These are phyloP conservation scores for Orestias chungarensis DNA, from an alignment of 2,797 vertebrate species.

Conservation along the genomic window DNA sequence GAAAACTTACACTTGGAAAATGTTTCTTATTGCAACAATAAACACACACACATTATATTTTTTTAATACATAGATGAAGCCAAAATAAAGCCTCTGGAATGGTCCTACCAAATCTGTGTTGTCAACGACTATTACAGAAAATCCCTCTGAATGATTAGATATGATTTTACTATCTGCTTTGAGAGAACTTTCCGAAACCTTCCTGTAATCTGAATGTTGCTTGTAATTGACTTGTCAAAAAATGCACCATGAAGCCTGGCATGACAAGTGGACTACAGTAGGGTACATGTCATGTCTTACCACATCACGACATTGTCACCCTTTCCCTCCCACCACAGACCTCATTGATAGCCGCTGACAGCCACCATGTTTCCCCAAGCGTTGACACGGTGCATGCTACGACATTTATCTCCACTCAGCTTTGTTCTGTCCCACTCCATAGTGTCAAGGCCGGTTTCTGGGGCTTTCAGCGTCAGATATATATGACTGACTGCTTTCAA, in stretches of 20 bases:
- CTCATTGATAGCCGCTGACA: conserved; percentile 67
- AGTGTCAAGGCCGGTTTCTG: conserved; percentile 66
- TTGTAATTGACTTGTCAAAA: conserved; percentile 71
- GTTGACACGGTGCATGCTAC: conserved; percentile 68
- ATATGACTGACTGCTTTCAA: conserved; percentile 64
- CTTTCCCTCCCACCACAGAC: conserved; percentile 45
- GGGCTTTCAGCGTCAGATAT: conserved; percentile 55
- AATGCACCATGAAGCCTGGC: conserved; percentile 53
- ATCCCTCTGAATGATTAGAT: conserved; percentile 33
- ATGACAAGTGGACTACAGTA: conserved; percentile 65
- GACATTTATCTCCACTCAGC: conserved; percentile 70
- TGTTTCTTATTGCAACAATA: background rate
- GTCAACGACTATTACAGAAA: background rate
- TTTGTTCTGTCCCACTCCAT: conserved; percentile 56
- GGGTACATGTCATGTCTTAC: conserved; percentile 70
- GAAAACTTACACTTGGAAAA: background rate
- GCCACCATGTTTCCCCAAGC: conserved; percentile 70
- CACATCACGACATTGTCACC: conserved; percentile 65
- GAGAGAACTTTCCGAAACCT: conserved; percentile 25
- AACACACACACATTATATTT: background rate
- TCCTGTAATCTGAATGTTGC: conserved; percentile 47
- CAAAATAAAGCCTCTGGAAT: background rate
- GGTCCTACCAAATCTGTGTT: background rate
- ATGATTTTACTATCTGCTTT: conserved; percentile 56
- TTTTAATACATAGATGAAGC: background rate